Percentiles rank a stretch among this genome's conserved stretches.
Evolutionary conservation across 2,888 invertebrate genomes (phyloP).

Genomic region (Antitype chi): DNA sequence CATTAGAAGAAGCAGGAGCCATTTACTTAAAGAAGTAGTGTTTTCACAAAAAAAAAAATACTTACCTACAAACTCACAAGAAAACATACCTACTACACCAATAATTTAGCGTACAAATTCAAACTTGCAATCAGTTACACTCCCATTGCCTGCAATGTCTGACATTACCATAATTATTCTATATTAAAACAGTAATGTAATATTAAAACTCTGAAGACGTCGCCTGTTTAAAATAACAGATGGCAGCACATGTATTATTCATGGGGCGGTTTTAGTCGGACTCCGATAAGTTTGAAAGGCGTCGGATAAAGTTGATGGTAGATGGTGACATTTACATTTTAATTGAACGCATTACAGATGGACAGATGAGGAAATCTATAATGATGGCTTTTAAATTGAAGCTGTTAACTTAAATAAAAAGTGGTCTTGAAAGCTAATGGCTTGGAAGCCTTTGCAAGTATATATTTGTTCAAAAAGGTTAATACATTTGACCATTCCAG

Average conservation of each 20-base stretch:
- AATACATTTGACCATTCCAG: background rate
- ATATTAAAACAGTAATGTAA: conserved; percentile 74
- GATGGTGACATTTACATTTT: conserved; percentile 82
- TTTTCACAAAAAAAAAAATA: background rate
- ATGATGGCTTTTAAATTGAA: conserved; percentile 62
- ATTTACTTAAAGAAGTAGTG: background rate
- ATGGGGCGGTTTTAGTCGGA: conserved; percentile 78
- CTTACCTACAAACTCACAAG: background rate
- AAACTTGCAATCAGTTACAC: conserved; percentile 58
- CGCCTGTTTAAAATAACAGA: conserved; percentile 84
- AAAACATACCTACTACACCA: conserved; percentile 17
- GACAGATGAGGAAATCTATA: conserved; percentile 67
- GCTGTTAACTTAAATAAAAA: background rate
- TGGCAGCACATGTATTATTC: conserved; percentile 86
- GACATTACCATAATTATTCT: conserved; percentile 69
- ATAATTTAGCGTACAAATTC: conserved; percentile 38
- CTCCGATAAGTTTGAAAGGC: conserved; percentile 79
- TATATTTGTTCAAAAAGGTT: background rate
- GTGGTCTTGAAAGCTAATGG: background rate
- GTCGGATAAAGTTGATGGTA: conserved; percentile 72
- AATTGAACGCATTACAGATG: conserved; percentile 78
- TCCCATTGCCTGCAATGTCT: conserved; percentile 61
- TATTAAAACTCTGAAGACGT: conserved; percentile 80
- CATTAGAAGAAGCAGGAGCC: background rate
- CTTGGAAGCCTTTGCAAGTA: background rate